Evolutionary conservation across 2,797 vertebrate genomes (phyloP), one percentile per base, ranked within the genome.

Genomic region (Poeciliopsis gracilis): DNA sequence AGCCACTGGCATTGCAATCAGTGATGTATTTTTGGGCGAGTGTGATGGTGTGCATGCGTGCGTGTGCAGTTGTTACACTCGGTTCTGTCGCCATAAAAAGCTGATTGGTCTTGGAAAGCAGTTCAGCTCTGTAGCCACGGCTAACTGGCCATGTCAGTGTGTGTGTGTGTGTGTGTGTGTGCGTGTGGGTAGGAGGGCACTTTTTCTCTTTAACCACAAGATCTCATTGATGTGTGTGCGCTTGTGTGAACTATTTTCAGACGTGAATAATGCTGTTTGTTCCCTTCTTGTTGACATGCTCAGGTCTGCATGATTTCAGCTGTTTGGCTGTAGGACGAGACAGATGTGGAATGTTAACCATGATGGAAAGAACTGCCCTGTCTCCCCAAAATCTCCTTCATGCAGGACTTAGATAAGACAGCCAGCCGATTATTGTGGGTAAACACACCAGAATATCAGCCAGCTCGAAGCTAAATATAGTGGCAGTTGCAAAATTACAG

Each of bases 341-440:
- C 86, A 87, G 82, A 90, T 84, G 86, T 91, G 94, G 91, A 95
- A 94, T 94, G 90, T 92, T 94, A 92, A 89, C 90, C 84, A 77
- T 84, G 90, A 83, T 87, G 83, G 84, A 91, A 93, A 88, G 87
- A 90, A 86, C 87, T 92, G 92, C 87, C 87, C 86, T 85, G 85
- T 90, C 92, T 94, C 90, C 91, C 91, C 81, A 88, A 86, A 88
- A 77, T 85, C 82, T 84, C 87, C 85, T 86, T 82, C 88, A 87
- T 90, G 88, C 93, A 90, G 82, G 93, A 92, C 86, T 18, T 0
- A 86, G 89, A 92, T 83, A 88, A 81, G 59, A 72, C 77, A 61
- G 5, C 73, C 77, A 82, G 80, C 77, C 57, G 67, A 74, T 84
- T 75, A 82, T 83, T 79, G 84, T 36, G 75, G 81, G 73, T 75